These are phyloP conservation scores for Euura lappo DNA, from an alignment of 1,140 invertebrate species.

Conservation along the genomic window DNA sequence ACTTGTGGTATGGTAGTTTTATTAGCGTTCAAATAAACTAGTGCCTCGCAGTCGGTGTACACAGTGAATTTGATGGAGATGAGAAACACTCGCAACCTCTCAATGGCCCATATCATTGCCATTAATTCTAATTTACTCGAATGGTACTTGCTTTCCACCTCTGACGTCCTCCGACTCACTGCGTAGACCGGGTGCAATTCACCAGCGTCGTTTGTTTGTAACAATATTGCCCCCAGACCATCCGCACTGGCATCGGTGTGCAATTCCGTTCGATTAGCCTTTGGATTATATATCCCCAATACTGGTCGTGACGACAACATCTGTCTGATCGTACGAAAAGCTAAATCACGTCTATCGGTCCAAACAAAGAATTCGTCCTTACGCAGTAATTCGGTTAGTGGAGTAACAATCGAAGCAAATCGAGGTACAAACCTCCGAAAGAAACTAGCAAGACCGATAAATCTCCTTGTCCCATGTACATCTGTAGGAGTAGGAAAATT, in stretches of 20 bases:
- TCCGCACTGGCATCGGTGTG: constrained; percentile 43
- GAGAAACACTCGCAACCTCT: constrained; percentile 25
- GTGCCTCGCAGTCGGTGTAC: constrained; percentile 29
- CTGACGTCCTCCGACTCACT: constrained; percentile 29
- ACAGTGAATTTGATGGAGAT: constrained; percentile 26
- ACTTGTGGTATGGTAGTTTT: constrained; percentile 19
- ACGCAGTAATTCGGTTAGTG: constrained; percentile 22
- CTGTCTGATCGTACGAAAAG: neutral
- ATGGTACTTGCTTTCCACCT: constrained; percentile 20
- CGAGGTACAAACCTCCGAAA: neutral
- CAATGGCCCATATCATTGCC: constrained; percentile 19
- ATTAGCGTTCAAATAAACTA: neutral
- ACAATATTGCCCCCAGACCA: constrained; percentile 37
- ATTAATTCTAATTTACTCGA: no score
- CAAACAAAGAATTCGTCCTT: constrained; percentile 24
- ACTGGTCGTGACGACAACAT: constrained; percentile 24
- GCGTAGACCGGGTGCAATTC: constrained; percentile 27
- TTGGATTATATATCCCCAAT: constrained; percentile 29
- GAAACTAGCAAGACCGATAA: constrained; percentile 37
- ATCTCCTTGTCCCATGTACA: constrained; percentile 32
- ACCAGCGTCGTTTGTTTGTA: constrained; percentile 17
- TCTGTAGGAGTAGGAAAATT: constrained; percentile 32
- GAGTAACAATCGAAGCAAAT: neutral
- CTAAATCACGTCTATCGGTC: neutral
- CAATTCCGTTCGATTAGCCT: constrained; percentile 30